Conservation (phyloP, 2,113 vertebrate genomes). For the Dendropsophus ebraccatus region DNA sequence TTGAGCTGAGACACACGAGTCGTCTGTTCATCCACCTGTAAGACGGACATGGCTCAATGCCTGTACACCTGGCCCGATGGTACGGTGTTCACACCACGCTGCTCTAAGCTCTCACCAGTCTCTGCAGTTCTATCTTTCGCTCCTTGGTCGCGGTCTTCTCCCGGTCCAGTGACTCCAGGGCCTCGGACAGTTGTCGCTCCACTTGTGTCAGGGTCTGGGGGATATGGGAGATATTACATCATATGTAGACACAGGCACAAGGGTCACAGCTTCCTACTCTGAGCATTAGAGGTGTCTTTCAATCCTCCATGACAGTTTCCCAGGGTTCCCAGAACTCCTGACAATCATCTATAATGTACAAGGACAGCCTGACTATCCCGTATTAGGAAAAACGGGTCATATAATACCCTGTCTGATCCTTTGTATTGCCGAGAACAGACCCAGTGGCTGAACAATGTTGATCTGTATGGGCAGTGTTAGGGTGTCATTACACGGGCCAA, state of each 20-base stretch:
- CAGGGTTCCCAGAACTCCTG: neutral
- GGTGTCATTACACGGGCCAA: too few relatives aligned
- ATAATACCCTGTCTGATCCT: too few relatives aligned
- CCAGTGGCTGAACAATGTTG: too few relatives aligned
- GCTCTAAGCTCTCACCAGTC: conserved; percentile 66
- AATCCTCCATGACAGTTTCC: neutral
- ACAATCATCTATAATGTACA: too few relatives aligned
- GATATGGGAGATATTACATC: neutral
- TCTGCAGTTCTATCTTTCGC: conserved; percentile 65
- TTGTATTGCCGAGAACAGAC: too few relatives aligned
- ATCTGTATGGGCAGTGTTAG: too few relatives aligned
- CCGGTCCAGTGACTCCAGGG: conserved; percentile 66
- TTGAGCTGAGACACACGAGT: conserved; percentile 61
- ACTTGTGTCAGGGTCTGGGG: conserved; percentile 66
- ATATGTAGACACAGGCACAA: neutral
- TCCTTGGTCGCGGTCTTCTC: conserved; percentile 68
- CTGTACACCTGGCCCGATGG: neutral
- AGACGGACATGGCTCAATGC: neutral
- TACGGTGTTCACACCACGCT: neutral
- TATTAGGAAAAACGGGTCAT: too few relatives aligned
- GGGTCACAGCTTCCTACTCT: neutral
- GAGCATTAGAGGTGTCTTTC: too few relatives aligned
- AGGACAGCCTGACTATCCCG: too few relatives aligned
- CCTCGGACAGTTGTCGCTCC: conserved; percentile 71
- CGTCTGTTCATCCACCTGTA: conserved; percentile 67